Evolutionary conservation across 2,797 vertebrate genomes (phyloP).

Genomic region (Enteromius viviparus): DNA sequence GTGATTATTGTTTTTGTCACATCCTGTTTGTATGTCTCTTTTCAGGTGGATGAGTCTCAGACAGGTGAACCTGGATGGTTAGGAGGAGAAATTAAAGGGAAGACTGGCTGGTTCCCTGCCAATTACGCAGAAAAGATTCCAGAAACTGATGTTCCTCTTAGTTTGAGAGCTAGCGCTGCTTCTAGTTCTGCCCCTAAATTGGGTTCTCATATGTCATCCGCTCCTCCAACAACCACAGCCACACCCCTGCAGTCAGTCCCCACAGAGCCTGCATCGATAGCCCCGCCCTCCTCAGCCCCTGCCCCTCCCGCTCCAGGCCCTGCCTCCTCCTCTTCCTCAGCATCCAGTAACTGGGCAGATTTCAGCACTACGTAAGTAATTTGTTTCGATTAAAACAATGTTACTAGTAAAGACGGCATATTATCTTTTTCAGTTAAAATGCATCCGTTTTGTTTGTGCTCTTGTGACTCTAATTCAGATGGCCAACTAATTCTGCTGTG

Average conservation of each 20-base stretch:
- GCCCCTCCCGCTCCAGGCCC: slow-evolving; percentile 65
- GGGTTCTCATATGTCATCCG: slow-evolving; percentile 72
- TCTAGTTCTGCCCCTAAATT: slow-evolving; percentile 76
- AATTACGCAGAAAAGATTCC: slow-evolving; percentile 96
- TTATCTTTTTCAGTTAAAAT: neutral
- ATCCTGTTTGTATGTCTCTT: slow-evolving; percentile 2
- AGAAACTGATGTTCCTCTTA: slow-evolving; percentile 86
- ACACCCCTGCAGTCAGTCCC: slow-evolving; percentile 69
- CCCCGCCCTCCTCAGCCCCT: slow-evolving; percentile 66
- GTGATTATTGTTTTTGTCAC: neutral
- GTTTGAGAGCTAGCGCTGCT: slow-evolving; percentile 75
- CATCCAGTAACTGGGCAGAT: slow-evolving; percentile 95
- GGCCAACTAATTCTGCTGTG: slow-evolving; percentile 83
- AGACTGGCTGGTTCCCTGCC: slow-evolving; percentile 97
- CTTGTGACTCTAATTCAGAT: slow-evolving; percentile 74
- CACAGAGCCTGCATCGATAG: slow-evolving; percentile 53
- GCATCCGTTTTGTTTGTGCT: neutral
- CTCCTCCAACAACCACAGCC: slow-evolving; percentile 67
- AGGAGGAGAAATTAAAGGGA: slow-evolving; percentile 92
- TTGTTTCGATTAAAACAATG: neutral
- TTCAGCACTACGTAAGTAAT: slow-evolving; percentile 94
- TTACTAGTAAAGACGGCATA: neutral
- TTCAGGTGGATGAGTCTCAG: slow-evolving; percentile 95
- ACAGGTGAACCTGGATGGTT: slow-evolving; percentile 98
- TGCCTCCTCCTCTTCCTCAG: slow-evolving; percentile 71